phyloP scores from a whole-genome alignment of 2,113 vertebrate species.

The Oreochromis spilurus region DNA sequence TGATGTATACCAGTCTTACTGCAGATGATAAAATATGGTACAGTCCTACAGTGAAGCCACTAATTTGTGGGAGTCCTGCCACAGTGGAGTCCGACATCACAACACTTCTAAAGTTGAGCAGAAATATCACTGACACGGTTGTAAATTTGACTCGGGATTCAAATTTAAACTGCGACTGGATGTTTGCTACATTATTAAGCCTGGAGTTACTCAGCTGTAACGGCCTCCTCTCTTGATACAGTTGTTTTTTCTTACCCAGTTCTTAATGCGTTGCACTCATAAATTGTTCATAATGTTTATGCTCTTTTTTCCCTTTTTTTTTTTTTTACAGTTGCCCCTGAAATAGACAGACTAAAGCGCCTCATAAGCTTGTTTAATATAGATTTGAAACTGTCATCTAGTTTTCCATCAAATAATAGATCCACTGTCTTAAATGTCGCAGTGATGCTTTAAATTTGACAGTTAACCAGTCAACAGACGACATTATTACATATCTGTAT shows the following conservation, averaged over 20 bases:
- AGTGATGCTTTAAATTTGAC: fast-evolving
- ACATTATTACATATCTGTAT: not conserved
- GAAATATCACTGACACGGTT: not conserved
- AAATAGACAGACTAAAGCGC: not conserved
- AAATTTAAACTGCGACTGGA: fast-evolving
- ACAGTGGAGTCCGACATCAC: not conserved
- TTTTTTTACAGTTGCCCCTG: not conserved
- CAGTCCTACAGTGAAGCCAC: not conserved
- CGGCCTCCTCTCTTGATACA: not conserved
- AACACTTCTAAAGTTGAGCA: not conserved
- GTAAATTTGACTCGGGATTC: not conserved
- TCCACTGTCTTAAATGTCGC: not conserved
- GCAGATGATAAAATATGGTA: not conserved
- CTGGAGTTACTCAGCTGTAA: not conserved
- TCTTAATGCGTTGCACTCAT: not conserved
- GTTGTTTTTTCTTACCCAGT: not conserved
- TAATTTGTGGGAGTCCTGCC: not conserved
- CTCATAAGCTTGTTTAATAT: not conserved
- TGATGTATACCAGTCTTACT: not conserved
- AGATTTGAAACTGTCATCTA: not conserved
- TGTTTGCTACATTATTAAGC: fast-evolving
- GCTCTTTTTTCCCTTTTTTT: not conserved
- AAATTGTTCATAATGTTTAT: not conserved
- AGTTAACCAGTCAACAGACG: not conserved
- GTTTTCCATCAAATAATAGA: not conserved